A percentile compares a stretch with the other conserved stretches of the same genome.
These are phyloP conservation scores for Muscicapa adusta DNA, from an alignment of 2,113 vertebrate genomes.

Conservation along the genomic window DNA sequence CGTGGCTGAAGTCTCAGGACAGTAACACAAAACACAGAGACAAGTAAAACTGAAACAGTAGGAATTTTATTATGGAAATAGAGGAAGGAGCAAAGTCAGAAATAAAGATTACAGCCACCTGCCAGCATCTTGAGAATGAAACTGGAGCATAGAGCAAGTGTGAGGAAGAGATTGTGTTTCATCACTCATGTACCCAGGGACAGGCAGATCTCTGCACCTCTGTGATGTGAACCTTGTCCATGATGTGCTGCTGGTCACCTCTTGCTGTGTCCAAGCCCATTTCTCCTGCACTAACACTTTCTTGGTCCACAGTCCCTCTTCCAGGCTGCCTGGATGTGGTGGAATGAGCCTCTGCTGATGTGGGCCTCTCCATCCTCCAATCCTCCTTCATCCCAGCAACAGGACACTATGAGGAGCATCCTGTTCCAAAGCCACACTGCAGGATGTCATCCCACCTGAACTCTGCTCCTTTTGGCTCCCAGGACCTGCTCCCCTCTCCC, in stretches of 20 bases:
- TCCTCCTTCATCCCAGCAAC: background rate
- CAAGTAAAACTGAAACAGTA: background rate
- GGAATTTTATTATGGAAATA: slow-evolving; percentile 1
- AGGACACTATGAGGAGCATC: background rate
- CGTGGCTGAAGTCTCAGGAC: background rate
- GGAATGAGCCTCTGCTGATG: background rate
- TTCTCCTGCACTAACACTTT: background rate
- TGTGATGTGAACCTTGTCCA: background rate
- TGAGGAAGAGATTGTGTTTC: background rate
- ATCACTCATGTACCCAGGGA: background rate
- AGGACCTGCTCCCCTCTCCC: background rate
- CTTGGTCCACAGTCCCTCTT: background rate
- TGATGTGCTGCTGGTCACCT: background rate
- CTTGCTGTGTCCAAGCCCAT: background rate
- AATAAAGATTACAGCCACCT: background rate
- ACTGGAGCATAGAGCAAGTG: background rate
- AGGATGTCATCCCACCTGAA: background rate
- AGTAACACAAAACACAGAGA: background rate
- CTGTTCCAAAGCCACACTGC: background rate
- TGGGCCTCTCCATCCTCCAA: background rate
- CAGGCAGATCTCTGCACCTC: background rate
- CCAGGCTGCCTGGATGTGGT: background rate
- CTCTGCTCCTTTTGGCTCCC: background rate
- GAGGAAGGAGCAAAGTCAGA: background rate
- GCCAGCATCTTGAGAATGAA: background rate